These are phyloP conservation scores for Rhagologus leucostigma DNA, from an alignment of 2,113 vertebrate genomes.

Conservation along the genomic window DNA sequence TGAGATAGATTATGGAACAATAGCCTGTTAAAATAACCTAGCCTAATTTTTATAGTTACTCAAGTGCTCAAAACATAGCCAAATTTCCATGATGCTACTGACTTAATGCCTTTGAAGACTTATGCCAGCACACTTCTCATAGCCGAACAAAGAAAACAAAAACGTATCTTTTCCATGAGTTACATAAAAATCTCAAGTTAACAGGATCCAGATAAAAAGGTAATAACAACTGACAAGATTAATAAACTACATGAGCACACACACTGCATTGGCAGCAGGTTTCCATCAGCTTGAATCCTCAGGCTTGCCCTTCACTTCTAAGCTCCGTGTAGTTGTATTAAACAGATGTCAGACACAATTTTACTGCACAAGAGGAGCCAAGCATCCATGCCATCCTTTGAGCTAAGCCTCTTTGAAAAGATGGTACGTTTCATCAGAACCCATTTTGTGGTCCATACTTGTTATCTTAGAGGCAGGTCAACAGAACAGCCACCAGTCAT, in stretches of 20 bases:
- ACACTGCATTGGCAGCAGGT: constrained; percentile 32
- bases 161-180: constrained; percentile 75
- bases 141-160: constrained; percentile 74
- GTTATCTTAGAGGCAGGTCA: neutral
- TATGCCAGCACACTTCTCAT: constrained; percentile 76
- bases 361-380: constrained; percentile 46
- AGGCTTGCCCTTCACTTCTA: constrained; percentile 49
- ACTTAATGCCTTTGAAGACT: constrained; percentile 77
- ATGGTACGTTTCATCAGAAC: neutral
- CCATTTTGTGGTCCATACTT: neutral
- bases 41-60: constrained; percentile 72
- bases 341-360: constrained; percentile 72
- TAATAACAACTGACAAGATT: constrained; percentile 80
- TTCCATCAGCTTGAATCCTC: constrained; percentile 64
- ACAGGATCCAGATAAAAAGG: constrained; percentile 79
- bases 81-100: constrained; percentile 94
- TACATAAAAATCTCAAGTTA: constrained; percentile 76
- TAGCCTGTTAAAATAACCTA: constrained; percentile 73
- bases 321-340: constrained; percentile 62
- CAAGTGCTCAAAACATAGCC: constrained; percentile 69
- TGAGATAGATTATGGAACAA: constrained; percentile 63
- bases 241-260: constrained; percentile 68
- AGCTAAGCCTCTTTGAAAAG: neutral
- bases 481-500: neutral
- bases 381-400: neutral